These are phyloP conservation scores for Brotula barbata DNA, from an alignment of 2,797 vertebrate genomes.

Conservation along the genomic window DNA sequence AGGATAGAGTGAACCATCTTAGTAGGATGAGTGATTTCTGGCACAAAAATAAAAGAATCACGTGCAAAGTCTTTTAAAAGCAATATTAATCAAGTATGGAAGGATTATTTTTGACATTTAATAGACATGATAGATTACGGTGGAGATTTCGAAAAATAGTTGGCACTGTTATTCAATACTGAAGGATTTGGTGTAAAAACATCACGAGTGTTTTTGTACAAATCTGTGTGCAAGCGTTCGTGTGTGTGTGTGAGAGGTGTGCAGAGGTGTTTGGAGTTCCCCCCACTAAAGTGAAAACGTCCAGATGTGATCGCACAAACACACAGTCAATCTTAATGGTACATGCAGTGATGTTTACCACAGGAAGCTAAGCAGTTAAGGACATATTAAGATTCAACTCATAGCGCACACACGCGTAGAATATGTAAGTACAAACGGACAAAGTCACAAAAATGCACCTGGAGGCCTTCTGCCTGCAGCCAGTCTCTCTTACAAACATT, in stretches of 20 bases:
- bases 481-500: background rate
- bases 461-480: background rate
- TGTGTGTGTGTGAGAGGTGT: slow-evolving; percentile 21
- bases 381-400: background rate
- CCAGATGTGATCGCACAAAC: slow-evolving; percentile 45
- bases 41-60: slow-evolving; percentile 30
- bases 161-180: slow-evolving; percentile 30
- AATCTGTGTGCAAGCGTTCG: slow-evolving; percentile 20
- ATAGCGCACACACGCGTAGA: background rate
- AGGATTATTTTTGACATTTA: slow-evolving; percentile 25
- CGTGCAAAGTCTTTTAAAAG: slow-evolving; percentile 25
- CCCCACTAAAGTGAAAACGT: slow-evolving; percentile 44
- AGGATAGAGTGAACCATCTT: slow-evolving; percentile 35
- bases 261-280: slow-evolving; percentile 64
- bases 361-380: background rate
- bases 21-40: slow-evolving; percentile 39
- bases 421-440: background rate
- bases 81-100: slow-evolving; percentile 31
- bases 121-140: slow-evolving; percentile 23
- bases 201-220: no score
- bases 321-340: slow-evolving; percentile 17
- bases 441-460: background rate
- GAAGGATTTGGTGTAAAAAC: slow-evolving; percentile 8
- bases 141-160: slow-evolving; percentile 1
- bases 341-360: background rate